phyloP scores from a whole-genome alignment of 2,888 invertebrate genomes.

The Hirtodrosophila alboralis region DNA sequence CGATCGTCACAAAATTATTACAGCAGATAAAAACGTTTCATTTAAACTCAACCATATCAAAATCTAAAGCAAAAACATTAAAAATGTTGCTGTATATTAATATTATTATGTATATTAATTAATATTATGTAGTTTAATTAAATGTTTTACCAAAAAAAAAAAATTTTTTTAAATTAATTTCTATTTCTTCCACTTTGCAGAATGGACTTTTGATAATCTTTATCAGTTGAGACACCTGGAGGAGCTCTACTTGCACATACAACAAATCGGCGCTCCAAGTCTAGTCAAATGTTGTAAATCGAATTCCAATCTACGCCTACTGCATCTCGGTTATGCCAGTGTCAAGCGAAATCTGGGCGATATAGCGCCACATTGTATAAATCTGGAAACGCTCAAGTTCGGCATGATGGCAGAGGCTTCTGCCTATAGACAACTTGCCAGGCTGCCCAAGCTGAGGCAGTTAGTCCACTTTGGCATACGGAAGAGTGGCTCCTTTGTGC shows the following conservation, averaged over 20 bases:
- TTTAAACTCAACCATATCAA: no score
- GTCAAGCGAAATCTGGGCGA: slow-evolving; percentile 23
- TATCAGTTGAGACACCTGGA: slow-evolving; percentile 34
- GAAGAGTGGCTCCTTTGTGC: slow-evolving; percentile 50
- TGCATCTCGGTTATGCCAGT: slow-evolving; percentile 45
- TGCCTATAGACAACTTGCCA: slow-evolving; percentile 36
- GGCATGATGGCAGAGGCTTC: slow-evolving; percentile 47
- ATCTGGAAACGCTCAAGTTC: slow-evolving; percentile 50
- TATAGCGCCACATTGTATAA: slow-evolving; percentile 51
- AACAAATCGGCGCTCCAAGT: slow-evolving; percentile 4
- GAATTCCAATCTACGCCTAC: slow-evolving; percentile 31
- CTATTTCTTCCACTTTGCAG: no score
- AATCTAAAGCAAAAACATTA: no score
- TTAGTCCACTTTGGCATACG: slow-evolving; percentile 53
- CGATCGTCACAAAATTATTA: no score
- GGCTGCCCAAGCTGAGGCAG: slow-evolving; percentile 45
- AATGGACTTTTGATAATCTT: slow-evolving; percentile 34
- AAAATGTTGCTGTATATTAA: no score
- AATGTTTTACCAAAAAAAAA: no score
- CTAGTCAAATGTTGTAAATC: slow-evolving; percentile 54
- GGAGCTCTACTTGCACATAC: slow-evolving; percentile 33
- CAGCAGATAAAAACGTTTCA: no score
- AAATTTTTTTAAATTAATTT: no score
- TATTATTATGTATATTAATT: no score
- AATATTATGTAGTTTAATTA: no score